These are phyloP conservation scores for Muricea muricata DNA, from an alignment of 92 coral and sea anemone genomes.

Conservation along the genomic window DNA sequence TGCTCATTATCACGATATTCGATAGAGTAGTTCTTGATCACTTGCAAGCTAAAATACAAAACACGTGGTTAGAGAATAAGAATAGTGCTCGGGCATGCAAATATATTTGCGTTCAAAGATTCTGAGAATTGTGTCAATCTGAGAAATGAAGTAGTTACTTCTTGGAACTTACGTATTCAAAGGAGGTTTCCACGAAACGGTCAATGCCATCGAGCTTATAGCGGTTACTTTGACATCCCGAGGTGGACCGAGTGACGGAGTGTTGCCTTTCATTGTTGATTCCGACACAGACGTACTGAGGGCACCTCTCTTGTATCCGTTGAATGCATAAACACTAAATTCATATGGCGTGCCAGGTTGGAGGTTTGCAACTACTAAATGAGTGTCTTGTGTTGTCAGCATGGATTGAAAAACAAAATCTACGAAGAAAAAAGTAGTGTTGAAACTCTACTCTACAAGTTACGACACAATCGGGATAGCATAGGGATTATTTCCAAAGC, in stretches of 20 bases:
- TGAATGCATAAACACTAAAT: constrained; percentile 66
- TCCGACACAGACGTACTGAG: constrained; percentile 36
- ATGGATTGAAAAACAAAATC: background rate
- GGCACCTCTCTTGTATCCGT: constrained; percentile 50
- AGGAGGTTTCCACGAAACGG: constrained; percentile 79
- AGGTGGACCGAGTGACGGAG: constrained; percentile 58
- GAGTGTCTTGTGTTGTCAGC: background rate
- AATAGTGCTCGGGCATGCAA: too few relatives aligned
- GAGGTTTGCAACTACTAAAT: constrained; percentile 45
- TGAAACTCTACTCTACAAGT: too few relatives aligned
- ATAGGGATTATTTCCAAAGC: too few relatives aligned
- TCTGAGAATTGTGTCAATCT: too few relatives aligned
- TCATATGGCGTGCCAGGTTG: constrained; percentile 56
- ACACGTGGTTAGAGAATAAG: background rate
- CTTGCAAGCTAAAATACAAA: background rate
- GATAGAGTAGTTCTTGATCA: constrained; percentile 29
- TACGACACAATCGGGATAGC: too few relatives aligned
- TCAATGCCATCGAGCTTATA: constrained; percentile 63
- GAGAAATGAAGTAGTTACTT: too few relatives aligned
- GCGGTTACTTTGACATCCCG: constrained; percentile 64
- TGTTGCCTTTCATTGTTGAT: constrained; percentile 21
- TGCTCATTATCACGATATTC: constrained; percentile 40
- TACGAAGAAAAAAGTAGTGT: background rate
- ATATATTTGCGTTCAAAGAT: constrained; percentile 44
- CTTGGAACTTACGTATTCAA: constrained; percentile 74